A percentile compares a stretch with the other conserved stretches of the same genome.
Evolutionary conservation across 2,797 vertebrate species (phyloP).

Genomic region (Falco concolor): DNA sequence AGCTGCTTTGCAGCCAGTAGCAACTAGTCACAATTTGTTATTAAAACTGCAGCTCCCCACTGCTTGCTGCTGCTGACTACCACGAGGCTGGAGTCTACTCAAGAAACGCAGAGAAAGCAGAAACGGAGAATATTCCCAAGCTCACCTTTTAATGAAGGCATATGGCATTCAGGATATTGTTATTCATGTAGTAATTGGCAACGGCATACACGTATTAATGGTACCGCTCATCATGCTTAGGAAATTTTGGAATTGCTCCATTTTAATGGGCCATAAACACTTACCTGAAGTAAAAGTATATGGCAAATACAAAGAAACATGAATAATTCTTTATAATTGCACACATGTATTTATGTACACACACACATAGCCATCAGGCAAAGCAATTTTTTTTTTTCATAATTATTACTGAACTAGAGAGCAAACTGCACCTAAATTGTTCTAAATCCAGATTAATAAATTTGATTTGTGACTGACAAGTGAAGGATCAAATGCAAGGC

Average conservation of each 20-base stretch:
- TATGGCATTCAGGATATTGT: constrained; percentile 14
- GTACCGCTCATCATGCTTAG: not conserved
- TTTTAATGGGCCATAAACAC: constrained; percentile 51
- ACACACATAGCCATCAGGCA: constrained; percentile 43
- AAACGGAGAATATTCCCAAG: constrained; percentile 30
- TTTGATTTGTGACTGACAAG: not conserved
- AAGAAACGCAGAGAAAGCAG: constrained; percentile 52
- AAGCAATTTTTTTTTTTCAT: not conserved
- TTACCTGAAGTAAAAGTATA: constrained; percentile 25
- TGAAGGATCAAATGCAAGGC: constrained; percentile 47
- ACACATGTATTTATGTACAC: not conserved
- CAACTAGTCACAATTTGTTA: constrained; percentile 36
- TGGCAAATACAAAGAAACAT: constrained; percentile 16
- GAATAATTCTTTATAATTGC: constrained; percentile 49
- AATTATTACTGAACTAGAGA: not conserved
- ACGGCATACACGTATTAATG: not conserved
- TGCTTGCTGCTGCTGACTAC: constrained; percentile 18
- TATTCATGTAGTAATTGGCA: constrained; percentile 50
- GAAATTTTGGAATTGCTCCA: constrained; percentile 53
- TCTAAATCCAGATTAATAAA: not conserved
- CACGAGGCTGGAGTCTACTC: constrained; percentile 9
- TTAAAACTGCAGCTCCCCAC: constrained; percentile 44
- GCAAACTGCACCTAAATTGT: not conserved
- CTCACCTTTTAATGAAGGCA: constrained; percentile 46
- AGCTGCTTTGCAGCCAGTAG: constrained; percentile 36